Conservation (phyloP, 2,797 vertebrate species). For the Sebastes matsubarae region DNA sequence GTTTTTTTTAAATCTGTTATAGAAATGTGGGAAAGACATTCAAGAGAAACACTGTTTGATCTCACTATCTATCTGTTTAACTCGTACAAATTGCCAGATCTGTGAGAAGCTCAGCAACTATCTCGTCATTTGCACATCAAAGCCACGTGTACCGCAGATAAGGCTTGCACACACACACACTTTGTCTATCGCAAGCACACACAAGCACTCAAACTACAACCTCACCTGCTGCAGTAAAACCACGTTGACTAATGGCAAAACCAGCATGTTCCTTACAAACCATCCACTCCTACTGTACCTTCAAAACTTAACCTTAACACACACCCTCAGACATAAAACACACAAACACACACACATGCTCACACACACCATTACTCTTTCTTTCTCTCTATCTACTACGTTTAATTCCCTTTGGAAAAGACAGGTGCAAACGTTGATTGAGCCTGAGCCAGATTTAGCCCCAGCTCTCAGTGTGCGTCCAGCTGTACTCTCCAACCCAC, state of each 20-base stretch:
- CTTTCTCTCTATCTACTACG: conserved; percentile 79
- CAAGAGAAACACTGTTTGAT: conserved; percentile 17
- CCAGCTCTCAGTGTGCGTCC: conserved; percentile 87
- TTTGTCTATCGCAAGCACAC: conserved; percentile 17
- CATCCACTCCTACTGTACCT: conserved; percentile 39
- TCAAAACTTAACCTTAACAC: conserved; percentile 55
- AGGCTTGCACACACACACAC: conserved; percentile 19
- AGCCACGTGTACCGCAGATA: conserved; percentile 50
- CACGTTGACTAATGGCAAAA: conserved; percentile 49
- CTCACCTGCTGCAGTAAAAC: conserved; percentile 60
- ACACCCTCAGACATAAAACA: conserved; percentile 29
- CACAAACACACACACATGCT: conserved; percentile 48
- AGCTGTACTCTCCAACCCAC: conserved; percentile 89
- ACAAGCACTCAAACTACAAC: conserved; percentile 34
- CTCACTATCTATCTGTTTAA: conserved; percentile 35
- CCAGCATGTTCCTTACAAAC: conserved; percentile 48
- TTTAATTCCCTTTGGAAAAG: conserved; percentile 83
- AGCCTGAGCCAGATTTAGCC: conserved; percentile 81
- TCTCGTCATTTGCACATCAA: conserved; percentile 54
- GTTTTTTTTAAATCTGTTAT: background rate
- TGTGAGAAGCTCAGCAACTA: conserved; percentile 24
- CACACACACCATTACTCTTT: conserved; percentile 82
- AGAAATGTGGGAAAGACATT: background rate
- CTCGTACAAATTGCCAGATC: conserved; percentile 16
- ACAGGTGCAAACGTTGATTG: conserved; percentile 83